Evolutionary conservation across 92 coral and sea anemone genomes (phyloP).

Genomic region (Epizoanthus illoricatus): DNA sequence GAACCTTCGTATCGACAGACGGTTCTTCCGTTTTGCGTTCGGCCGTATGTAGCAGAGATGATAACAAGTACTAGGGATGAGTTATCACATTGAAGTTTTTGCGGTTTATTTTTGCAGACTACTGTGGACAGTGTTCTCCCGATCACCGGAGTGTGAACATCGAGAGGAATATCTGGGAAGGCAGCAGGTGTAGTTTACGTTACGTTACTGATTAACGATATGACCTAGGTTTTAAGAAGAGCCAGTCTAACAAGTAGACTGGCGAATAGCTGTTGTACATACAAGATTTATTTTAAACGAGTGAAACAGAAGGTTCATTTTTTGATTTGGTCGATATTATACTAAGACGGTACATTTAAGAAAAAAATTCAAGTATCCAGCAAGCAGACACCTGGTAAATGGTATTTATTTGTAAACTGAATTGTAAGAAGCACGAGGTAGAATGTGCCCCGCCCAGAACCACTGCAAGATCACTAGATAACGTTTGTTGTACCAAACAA

Average conservation of each 20-base stretch:
- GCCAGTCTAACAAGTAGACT: too few species aligned
- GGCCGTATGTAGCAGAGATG: constrained; percentile 70
- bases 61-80: constrained; percentile 63
- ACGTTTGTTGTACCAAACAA: constrained; percentile 52
- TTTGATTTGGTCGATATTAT: too few species aligned
- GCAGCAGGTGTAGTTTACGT: background rate
- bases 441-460: constrained; percentile 92
- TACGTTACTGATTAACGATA: too few species aligned
- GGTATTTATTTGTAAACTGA: too few species aligned
- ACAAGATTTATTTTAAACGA: too few species aligned
- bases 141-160: constrained; percentile 8
- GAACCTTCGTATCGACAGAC: constrained; percentile 58
- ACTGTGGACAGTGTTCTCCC: constrained; percentile 39
- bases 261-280: too few species aligned
- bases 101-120: constrained; percentile 58
- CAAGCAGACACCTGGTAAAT: too few species aligned
- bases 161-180: constrained; percentile 7
- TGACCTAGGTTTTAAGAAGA: too few species aligned
- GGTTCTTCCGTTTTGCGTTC: constrained; percentile 59
- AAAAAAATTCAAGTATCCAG: too few species aligned
- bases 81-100: constrained; percentile 64
- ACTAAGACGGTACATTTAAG: too few species aligned
- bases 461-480: constrained; percentile 82
- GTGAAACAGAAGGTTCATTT: too few species aligned
- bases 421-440: constrained; percentile 81